Base-by-base conservation (phyloP, 2,113 vertebrate genomes). In the Ictidomys tridecemlineatus region DNA sequence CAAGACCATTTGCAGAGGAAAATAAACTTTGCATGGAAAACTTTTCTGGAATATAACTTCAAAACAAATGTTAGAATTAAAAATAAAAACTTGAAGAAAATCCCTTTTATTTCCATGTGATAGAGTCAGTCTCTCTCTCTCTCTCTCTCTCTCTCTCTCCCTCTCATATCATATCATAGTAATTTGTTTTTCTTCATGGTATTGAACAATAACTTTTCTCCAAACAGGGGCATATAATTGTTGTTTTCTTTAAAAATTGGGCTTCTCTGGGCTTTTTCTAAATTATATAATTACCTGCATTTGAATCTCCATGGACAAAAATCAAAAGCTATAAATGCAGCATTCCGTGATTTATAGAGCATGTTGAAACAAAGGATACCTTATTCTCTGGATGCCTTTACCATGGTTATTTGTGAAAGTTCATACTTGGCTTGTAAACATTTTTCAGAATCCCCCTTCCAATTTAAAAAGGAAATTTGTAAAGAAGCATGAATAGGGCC, bases 291-390 rank as follows among this genome's bases (percentile, higher is more conserved):
- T 45, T 73, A 70, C n/a, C 69, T 17, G 34, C 51, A 97, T 93
- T 89, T 78, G 37, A 77, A 97, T 42, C 28, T 97, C 97, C 94
- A 61, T 79, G 73, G 51, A 24, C 85, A 70, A 92, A 97, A 97
- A 63, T 51, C 20, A 56, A 90, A 53, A 48, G 34, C 0, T 3
- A 53, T 93, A 95, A 63, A 69, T 74, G 39, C 17, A 97, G 37
- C 26, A 94, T 86, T 51, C 79, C 11, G 22, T 93, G 88, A 30
- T 8, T 72, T 94, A 77, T 65, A 91, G n/a, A 94, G 24, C 34
- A 85, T 48, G 63, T 80, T 95, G 11, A 10, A 93, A 96, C 85
- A 83, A 73, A 82, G 17, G 16, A n/a, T 76, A 28, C 91, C 86
- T 96, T 78, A 45, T 48, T 92, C 85, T 32, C 67, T 65, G 37